Evolutionary conservation across 1,140 invertebrate genomes (phyloP).

Genomic region (Aphelinus certus): DNA sequence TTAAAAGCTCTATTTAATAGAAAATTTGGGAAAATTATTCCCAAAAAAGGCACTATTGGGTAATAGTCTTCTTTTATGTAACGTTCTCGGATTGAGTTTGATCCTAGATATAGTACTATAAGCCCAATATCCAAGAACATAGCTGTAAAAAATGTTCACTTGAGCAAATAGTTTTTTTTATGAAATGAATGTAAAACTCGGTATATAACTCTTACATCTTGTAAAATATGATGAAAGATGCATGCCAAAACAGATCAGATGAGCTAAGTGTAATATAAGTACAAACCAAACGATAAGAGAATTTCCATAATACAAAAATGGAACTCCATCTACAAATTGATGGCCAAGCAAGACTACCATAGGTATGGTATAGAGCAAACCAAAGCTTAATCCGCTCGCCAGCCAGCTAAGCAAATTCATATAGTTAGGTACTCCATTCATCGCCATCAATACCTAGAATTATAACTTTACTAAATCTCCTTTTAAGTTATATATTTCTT

Average conservation of each 20-base stretch:
- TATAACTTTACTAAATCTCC: constrained; percentile 9
- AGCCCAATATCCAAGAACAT: constrained; percentile 13
- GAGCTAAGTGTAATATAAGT: constrained; percentile 50
- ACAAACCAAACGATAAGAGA: constrained; percentile 57
- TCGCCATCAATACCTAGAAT: constrained; percentile 58
- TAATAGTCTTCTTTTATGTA: neutral
- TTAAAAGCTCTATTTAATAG: constrained; percentile 43
- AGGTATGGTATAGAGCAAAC: constrained; percentile 52
- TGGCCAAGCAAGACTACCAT: constrained; percentile 54
- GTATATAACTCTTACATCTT: constrained; percentile 50
- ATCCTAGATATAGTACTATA: neutral
- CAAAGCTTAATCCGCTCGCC: constrained; percentile 55
- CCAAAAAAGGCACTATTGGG: constrained; percentile 40
- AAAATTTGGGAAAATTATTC: constrained; percentile 50
- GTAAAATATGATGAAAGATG: constrained; percentile 58
- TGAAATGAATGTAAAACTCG: too few species aligned
- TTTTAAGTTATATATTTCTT: neutral
- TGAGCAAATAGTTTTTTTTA: too few species aligned
- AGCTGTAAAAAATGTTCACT: neutral
- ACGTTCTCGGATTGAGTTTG: neutral
- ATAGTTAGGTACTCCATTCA: constrained; percentile 57
- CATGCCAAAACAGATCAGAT: constrained; percentile 57
- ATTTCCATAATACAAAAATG: constrained; percentile 57
- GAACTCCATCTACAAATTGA: constrained; percentile 48
- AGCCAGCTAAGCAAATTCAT: constrained; percentile 60